Base-by-base conservation (phyloP, 1,140 invertebrate genomes). In the Drosophila teissieri region DNA sequence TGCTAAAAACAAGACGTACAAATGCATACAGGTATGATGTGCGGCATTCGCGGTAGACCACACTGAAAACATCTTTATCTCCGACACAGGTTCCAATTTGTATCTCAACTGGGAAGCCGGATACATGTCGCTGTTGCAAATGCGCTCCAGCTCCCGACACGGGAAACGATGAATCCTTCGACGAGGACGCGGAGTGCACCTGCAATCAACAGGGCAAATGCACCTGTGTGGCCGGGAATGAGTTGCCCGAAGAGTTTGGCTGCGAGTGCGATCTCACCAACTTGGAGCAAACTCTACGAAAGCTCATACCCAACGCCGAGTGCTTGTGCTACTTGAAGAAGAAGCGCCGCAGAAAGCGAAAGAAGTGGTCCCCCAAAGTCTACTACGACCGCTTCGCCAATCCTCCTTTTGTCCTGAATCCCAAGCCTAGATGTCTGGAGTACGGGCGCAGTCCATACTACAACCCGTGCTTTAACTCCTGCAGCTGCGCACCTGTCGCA, bases 371-470 rank as follows among this genome's bases (percentile, higher is more conserved):
- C 3, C 36, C 44, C 1, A 51, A 44, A 14, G 8, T 19, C 1
- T 5, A 14, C 0, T 83, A 44, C 24, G 55, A 83, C 53, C 55
- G 84, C 0, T 88, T 79, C 24, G 67, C 72, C 10, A 45, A 5
- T 68, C 78, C 83, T 0, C 82, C 83, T 0, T 53, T 55, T n/a
- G 57, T 79, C 14, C 40, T 82, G 0, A 68, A 79, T 44, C 84
- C 83, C 0, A 76, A 56, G 22, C 45, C 62, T 1, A 36, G n/a
- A 15, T 52, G 37, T 2, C 40, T 53, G 0, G 37, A 58, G 0
- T 54, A 40, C n/a, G 36, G 15, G 14, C 19, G 34, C 44, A 34
- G 15, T 14, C 36, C 22, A 6, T 62, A 19, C 36, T 24, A 39
- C 40, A 42, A 39, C 4, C 10, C 3, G 5, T 51, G 39, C 54